Evolutionary conservation across 2,888 invertebrate species (phyloP), one percentile per base, ranked within the genome.

Genomic region (Athripsodes cinereus): DNA sequence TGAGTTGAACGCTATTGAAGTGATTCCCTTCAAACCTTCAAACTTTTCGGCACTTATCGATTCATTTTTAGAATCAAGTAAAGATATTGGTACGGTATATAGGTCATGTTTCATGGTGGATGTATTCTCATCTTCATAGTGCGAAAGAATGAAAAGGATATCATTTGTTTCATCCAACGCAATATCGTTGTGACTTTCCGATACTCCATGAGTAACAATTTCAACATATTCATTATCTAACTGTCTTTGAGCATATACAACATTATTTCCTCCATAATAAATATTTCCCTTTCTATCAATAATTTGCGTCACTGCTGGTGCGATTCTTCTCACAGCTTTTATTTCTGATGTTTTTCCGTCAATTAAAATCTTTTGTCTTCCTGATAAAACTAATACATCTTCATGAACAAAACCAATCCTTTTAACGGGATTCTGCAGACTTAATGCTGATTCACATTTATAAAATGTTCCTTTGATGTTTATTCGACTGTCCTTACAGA

Each of bases 161-260:
- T 40, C 40, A 40, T 3, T n/a, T 16, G 13, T 40, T 40, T 40
- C 40, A 13, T 40, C 40, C 13, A 40, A n/a, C n/a, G 40, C 40
- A 13, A 40, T 40, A 13, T 13, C 40, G 13, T 40, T 40, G 16
- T 40, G 40, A 16, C 40, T 40, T 13, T 40, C 40, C 2, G 16
- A 5, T 8, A 16, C 40, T 3, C 13, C 16, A 13, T 40, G 40
- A 8, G 40, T 40, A 3, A 40, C 13, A 8, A 40, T 16, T 40
- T 40, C 40, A n/a, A 40, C 13, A 13, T n/a, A 16, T 40, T 16
- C 40, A 40, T 40, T 40, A 16, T 40, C 40, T 16, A 8, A 13
- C 16, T 40, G 40, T 16, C 40, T 56, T 56, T 56, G 50, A 50
- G 46, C 51, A 22, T 50, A 51, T 20, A 56, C 50, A 16, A 49